Evolutionary conservation across 2,797 vertebrate genomes (phyloP).

Genomic region (Denticeps clupeoides): DNA sequence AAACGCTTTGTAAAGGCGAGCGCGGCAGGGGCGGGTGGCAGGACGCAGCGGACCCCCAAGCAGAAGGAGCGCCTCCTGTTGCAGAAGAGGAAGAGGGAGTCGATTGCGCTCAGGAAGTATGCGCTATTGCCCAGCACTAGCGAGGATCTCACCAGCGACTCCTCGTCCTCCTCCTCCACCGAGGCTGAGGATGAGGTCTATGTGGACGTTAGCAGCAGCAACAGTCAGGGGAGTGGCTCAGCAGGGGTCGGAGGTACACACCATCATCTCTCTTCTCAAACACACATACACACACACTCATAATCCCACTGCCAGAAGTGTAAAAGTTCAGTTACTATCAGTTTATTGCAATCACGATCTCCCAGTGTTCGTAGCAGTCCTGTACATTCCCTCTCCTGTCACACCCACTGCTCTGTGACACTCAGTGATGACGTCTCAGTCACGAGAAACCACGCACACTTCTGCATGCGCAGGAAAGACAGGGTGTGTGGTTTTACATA

Average conservation of each 20-base stretch:
- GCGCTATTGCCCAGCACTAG: slow-evolving; percentile 88
- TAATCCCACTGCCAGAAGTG: too few species aligned
- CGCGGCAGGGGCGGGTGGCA: slow-evolving; percentile 50
- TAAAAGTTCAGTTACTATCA: too few species aligned
- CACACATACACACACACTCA: too few species aligned
- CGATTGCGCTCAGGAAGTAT: slow-evolving; percentile 84
- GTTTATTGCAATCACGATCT: too few species aligned
- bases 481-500: too few species aligned
- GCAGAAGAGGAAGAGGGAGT: slow-evolving; percentile 90
- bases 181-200: slow-evolving; percentile 92
- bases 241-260: slow-evolving; percentile 78
- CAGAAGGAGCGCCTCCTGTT: slow-evolving; percentile 89
- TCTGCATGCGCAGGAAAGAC: too few species aligned
- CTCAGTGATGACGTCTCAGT: too few species aligned
- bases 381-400: too few species aligned
- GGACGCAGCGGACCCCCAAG: slow-evolving; percentile 82
- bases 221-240: slow-evolving; percentile 79
- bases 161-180: slow-evolving; percentile 83
- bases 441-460: too few species aligned
- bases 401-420: too few species aligned
- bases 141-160: slow-evolving; percentile 83
- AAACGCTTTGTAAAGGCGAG: slow-evolving; percentile 83
- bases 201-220: slow-evolving; percentile 82
- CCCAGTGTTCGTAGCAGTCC: too few species aligned
- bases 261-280: not conserved